Percentiles rank a stretch among this genome's conserved stretches.
Evolutionary conservation across 2,888 invertebrate species (phyloP).

Genomic region (Apantesis nais): DNA sequence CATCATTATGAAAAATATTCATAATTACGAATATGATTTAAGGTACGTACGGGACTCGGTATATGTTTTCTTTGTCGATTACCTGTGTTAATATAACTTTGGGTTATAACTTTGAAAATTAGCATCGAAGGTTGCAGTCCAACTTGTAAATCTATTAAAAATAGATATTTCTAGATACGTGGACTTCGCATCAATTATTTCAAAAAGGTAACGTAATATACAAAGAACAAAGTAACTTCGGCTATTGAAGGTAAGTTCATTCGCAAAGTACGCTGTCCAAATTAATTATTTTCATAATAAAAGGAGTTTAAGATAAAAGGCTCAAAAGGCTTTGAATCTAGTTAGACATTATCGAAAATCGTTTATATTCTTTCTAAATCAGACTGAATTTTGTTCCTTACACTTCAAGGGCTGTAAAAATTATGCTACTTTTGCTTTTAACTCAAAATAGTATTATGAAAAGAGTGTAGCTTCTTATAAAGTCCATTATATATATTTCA

Average conservation of each 20-base stretch:
- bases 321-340: too few relatives aligned
- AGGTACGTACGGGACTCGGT: neutral
- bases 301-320: too few relatives aligned
- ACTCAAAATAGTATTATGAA: neutral
- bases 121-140: neutral
- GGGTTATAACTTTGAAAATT: neutral
- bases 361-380: too few relatives aligned
- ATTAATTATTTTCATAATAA: too few relatives aligned
- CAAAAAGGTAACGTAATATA: neutral
- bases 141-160: neutral
- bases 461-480: neutral
- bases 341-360: too few relatives aligned
- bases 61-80: neutral
- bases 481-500: conserved; percentile 17
- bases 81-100: neutral
- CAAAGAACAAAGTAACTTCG: neutral
- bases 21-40: neutral
- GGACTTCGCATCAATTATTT: neutral
- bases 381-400: too few relatives aligned
- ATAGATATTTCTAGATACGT: too few relatives aligned
- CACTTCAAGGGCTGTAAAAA: too few relatives aligned
- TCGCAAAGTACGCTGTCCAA: too few relatives aligned
- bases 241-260: too few relatives aligned
- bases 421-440: neutral
- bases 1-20: neutral